These are phyloP conservation scores for Myxocyprinus asiaticus DNA, from an alignment of 2,113 vertebrate species.

Conservation along the genomic window DNA sequence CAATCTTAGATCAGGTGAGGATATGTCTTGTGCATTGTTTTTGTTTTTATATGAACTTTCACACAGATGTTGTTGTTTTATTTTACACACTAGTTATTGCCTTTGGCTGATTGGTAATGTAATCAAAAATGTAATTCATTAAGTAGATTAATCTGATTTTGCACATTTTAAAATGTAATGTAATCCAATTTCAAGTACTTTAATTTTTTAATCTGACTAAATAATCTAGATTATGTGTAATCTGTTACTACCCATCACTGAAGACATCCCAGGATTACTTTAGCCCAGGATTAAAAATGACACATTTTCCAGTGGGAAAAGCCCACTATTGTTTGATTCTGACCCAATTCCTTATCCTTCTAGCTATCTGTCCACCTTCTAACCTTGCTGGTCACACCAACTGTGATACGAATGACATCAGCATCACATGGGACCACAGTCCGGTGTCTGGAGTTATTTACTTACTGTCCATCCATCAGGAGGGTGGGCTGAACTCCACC, in stretches of 20 bases:
- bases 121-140: no score
- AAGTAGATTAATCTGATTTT: no score
- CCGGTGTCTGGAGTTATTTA: slow-evolving; percentile 57
- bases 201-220: no score
- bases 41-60: no score
- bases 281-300: background rate
- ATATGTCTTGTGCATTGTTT: background rate
- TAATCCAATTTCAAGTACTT: no score
- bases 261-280: background rate
- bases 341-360: background rate
- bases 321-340: background rate
- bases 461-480: slow-evolving; percentile 51
- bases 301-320: background rate
- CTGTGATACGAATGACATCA: slow-evolving; percentile 69
- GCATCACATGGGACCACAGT: slow-evolving; percentile 67
- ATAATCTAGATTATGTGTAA: no score
- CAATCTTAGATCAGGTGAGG: slow-evolving; percentile 67
- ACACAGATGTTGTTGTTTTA: no score
- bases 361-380: slow-evolving; percentile 73
- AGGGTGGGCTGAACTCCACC: slow-evolving; percentile 30
- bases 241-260: no score
- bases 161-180: no score
- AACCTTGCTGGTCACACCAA: slow-evolving; percentile 51
- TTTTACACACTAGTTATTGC: no score
- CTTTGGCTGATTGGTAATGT: no score